Base-by-base conservation (phyloP, 2,888 invertebrate genomes). In the Leucophora obtusa region DNA sequence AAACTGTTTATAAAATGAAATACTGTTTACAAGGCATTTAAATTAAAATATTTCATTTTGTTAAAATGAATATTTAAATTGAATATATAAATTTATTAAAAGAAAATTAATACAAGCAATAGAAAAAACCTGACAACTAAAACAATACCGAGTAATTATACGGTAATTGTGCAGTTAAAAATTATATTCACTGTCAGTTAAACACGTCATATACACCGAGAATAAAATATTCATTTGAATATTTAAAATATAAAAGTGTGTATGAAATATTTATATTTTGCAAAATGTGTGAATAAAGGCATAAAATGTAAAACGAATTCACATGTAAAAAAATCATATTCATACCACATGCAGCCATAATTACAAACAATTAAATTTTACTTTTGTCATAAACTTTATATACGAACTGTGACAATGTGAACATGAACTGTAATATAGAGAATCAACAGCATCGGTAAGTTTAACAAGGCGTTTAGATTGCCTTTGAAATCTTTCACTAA, bases 161-260 rank as follows among this genome's bases (percentile, higher is more conserved):
- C 33, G 24, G 43, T 75, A 79, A 79, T 71, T 79, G 79, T 75
- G 74, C 70, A 79, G 66, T 75, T 70, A 70, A 75, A 75, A 71
- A 65, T 75, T 70, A 66, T 53, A 71, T 79, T 60, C 70, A 54
- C 74, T 70, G 56, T 68, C 78, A 78, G 59, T 72, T 73, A 50
- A 78, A 72, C 71, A 79, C 73, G 63, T 78, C 53, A 62, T 62
- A 58, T 33, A 51, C 60, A 33, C 11, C 28, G 38, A 9, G 53
- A 60, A 60, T 68, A 33, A 66, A 68, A 60, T 66, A 66, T 59
- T 66, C 66, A 54, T 66, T 38, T 21, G 33, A 15, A 38, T 35
- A 17, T 53, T 60, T 51, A n/a, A 28, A 28, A 28, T 6, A 28
- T 6, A 74, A 59, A 74, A 17, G 1, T 17, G 51, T 24, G 24